Evolutionary conservation across 2,797 vertebrate genomes (phyloP), one percentile per base, ranked within the genome.

Genomic region (Sphenopsis melanotis): DNA sequence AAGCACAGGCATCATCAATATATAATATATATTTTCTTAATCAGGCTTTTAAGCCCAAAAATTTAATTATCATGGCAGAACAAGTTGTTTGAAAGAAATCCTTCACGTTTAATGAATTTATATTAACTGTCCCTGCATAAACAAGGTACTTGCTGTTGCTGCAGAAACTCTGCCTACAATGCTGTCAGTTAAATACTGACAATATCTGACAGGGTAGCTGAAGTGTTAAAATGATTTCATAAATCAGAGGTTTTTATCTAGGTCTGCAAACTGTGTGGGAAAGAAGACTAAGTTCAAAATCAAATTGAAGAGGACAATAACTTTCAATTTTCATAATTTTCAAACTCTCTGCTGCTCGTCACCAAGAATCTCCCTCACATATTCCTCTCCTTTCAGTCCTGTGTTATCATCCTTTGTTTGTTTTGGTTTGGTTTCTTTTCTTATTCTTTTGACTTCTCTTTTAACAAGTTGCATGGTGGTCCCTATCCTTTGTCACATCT

Each of bases 391-490:
- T 61, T 69, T 83, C 59, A 74, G 9, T 50, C 7, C 3, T 30
- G 2, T 13, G 17, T 37, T 81, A 24, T 27, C 8, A 37, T 11
- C 4, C 5, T 61, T 76, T 30, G 1, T 9, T 56, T 61, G 1
- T 1, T 50, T 52, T 44, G 13, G 1, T 34, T 30, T 55, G 12
- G 0, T 6, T 27, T 78, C n/a, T 52, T 52, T 52, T 3, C 5
- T 42, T 42, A 32, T 34, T 57, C 3, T 59, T 90, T 57, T 64
- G 7, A 20, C 15, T 22, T 74, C 2, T 66, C 36, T 89, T 74
- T 66, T 56, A 47, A 5, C 6, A 42, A 42, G 10, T 77, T 53
- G 3, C 3, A 2, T 53, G 3, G 15, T 26, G 19, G 12, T 6
- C 71, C 9, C 34, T 37, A 27, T 49, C 11, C 10, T 64, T 81